Evolutionary conservation across 2,888 invertebrate species (phyloP).

Genomic region (Thalpophila matura): DNA sequence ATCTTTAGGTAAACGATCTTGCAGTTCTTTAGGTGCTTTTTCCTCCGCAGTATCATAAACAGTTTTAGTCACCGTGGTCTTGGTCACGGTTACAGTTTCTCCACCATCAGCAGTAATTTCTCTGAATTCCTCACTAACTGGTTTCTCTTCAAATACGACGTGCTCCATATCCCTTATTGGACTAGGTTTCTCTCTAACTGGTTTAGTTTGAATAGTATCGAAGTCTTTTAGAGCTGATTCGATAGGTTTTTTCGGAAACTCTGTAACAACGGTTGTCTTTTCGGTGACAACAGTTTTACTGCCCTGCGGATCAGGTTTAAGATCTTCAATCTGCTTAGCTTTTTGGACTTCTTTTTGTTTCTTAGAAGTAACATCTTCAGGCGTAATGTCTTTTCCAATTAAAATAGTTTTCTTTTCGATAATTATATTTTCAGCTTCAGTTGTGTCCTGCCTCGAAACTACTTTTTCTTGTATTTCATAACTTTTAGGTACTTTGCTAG

Average conservation of each 20-base stretch:
- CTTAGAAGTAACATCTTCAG: constrained; percentile 1
- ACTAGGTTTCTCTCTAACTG: constrained; percentile 43
- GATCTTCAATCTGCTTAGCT: constrained; percentile 6
- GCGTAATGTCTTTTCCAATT: constrained; percentile 41
- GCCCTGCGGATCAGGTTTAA: constrained; percentile 13
- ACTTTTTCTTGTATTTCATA: constrained; percentile 38
- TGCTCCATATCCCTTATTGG: constrained; percentile 58
- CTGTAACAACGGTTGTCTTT: constrained; percentile 21
- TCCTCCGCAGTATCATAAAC: constrained; percentile 65
- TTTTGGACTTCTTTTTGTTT: constrained; percentile 22
- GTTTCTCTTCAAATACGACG: constrained; percentile 64
- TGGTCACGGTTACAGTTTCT: constrained; percentile 72
- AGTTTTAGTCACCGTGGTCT: constrained; percentile 73
- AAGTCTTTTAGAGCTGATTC: constrained; percentile 15
- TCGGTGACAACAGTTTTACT: constrained; percentile 32
- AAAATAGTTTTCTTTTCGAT: constrained; percentile 56
- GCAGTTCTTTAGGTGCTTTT: constrained; percentile 31
- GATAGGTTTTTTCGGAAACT: constrained; percentile 27
- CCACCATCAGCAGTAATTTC: constrained; percentile 68
- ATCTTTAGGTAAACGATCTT: constrained; percentile 20
- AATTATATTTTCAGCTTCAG: constrained; percentile 25
- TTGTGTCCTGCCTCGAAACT: constrained; percentile 24
- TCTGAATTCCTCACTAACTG: constrained; percentile 69
- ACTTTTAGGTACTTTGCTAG: constrained; percentile 32
- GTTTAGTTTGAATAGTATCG: constrained; percentile 27